Base-by-base conservation (phyloP, 1,140 invertebrate species). In the Tetramorium parvispinum region DNA sequence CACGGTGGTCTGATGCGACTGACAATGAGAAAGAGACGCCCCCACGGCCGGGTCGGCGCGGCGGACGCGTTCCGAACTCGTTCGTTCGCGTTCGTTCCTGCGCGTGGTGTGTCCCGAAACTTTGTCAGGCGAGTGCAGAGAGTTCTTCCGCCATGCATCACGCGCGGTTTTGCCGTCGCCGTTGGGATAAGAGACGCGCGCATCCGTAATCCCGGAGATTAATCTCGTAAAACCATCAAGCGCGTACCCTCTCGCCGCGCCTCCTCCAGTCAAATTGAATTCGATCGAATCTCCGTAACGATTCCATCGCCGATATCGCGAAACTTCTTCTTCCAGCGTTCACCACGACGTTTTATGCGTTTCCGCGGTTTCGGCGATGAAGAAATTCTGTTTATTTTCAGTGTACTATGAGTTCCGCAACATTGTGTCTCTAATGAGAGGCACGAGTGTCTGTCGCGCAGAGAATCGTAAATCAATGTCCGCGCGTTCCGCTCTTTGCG, bases 1-100 rank as follows among this genome's bases (percentile, higher is more conserved):
- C 93, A 94, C 92, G 93, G 93, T 94, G 93, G 93, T 94, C 93
- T 93, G 87, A 90, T 92, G 91, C 90, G 90, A 93, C 89, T 90
- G 91, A 53, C 51, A 53, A 53, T 53, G 51, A 91, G 86, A 89
- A 92, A 92, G 90, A 91, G 92, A 93, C 92, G 91, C 92, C 91
- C 92, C 92, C 92, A 90, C 92, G 88, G 71, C 73, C 85, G 51
- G 24, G 37, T 66, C n/a, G 27, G 51, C 37, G n/a, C n/a, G 27
- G 57, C 75, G 81, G 82, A 90, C 87, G 86, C 85, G 92, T 90
- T 89, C 87, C 81, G 89, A 92, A 92, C 89, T 91, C 85, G 88
- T 88, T 89, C 89, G 88, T 46, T 81, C 59, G 76, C 79, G 53
- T 88, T 88, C 81, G 88, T 83, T 83, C 57, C 68, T 75, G 68